Base-by-base conservation (phyloP, 2,797 vertebrate genomes). In the Streptopelia turtur region DNA sequence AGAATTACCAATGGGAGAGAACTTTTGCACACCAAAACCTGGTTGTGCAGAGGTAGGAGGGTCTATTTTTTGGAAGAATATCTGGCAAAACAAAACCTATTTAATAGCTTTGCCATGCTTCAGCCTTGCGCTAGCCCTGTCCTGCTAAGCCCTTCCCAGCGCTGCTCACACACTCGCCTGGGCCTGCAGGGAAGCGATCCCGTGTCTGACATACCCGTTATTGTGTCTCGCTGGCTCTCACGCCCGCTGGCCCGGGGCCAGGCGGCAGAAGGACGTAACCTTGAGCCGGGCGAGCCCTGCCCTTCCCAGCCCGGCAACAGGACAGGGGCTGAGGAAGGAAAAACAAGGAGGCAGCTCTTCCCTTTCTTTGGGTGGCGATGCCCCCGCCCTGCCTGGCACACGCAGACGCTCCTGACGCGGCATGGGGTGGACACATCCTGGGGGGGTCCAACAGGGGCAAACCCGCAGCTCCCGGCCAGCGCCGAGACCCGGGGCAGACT, bases 351-450 rank as follows among this genome's bases (percentile, higher is more conserved):
- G 85, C 77, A 89, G 95, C 85, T 94, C 91, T 96, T 90, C 91
- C 94, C 87, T 87, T 95, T 93, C 93, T 92, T 60, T 79, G 87
- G 97, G 97, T 97, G 97, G 98, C 87, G 76, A 96, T 98, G 91
- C 96, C 97, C 95, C 30, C 23, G 31, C 88, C 94, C 93, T 94
- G 95, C 93, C 95, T 74, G 68, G 97, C 66, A 37, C 47, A 27
- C 63, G 21, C 41, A 47, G 12, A 5, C 92, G 83, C 86, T 95
- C 87, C 87, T 90, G 82, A 76, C 70, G 5, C 2, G 1, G 50
- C 65, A 87, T 94, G 92, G 91, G 76, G 17, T 21, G 87, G 94
- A 61, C n/a, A n/a, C n/a, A n/a, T n/a, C n/a, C n/a, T n/a, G n/a
- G n/a, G n/a, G n/a, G n/a, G n/a, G n/a, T n/a, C n/a, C n/a, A n/a